phyloP scores from a whole-genome alignment of 1,140 invertebrate genomes.

The Heliconius melpomene region DNA sequence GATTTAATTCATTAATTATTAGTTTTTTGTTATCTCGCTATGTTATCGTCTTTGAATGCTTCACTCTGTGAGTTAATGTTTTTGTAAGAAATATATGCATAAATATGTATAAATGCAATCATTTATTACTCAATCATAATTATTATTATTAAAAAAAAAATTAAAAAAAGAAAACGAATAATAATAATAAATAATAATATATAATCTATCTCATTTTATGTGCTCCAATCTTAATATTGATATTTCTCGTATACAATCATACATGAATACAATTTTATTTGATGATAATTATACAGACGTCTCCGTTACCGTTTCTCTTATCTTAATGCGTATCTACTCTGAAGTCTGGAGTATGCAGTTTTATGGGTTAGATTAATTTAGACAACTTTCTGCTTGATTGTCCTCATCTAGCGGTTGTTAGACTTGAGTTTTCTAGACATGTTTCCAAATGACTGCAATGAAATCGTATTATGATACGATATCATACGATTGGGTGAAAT shows the following conservation, averaged over 20 bases:
- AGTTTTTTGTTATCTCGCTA: neutral
- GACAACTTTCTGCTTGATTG: constrained; percentile 23
- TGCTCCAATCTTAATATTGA: no score
- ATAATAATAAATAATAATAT: no score
- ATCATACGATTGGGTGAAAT: neutral
- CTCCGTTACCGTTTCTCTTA: neutral
- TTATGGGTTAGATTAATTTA: constrained; percentile 22
- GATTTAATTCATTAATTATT: neutral
- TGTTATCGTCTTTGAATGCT: neutral
- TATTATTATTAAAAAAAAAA: no score
- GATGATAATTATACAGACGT: neutral
- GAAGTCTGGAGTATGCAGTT: neutral
- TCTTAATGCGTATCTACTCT: neutral
- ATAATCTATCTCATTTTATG: no score
- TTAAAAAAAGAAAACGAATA: no score
- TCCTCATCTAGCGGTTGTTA: constrained; percentile 21
- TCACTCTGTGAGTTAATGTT: neutral
- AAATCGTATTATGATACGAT: neutral
- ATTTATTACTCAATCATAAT: no score
- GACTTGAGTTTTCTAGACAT: neutral
- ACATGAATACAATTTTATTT: neutral
- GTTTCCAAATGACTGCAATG: neutral
- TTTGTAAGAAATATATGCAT: no score
- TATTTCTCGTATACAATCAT: neutral
- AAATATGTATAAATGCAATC: no score